A percentile compares a stretch with the other conserved stretches of the same genome.
Conservation (phyloP, 1,140 invertebrate species). For the Scaptomyza montana region DNA sequence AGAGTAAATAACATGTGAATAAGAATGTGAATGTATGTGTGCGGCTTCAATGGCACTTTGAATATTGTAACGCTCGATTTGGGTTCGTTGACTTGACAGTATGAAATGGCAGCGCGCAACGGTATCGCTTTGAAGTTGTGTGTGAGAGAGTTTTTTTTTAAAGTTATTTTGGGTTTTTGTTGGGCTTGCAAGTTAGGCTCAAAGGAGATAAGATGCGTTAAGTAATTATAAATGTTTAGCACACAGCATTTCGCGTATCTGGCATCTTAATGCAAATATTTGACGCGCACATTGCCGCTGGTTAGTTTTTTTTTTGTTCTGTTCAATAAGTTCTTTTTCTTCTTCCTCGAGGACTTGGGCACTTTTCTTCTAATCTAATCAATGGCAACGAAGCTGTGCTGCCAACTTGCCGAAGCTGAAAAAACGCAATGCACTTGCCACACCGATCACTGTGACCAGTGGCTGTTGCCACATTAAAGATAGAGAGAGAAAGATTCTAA, state of each 20-base stretch:
- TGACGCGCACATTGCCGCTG: constrained; percentile 65
- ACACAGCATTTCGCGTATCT: constrained; percentile 51
- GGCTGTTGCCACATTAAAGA: constrained; percentile 57
- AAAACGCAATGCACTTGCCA: constrained; percentile 14
- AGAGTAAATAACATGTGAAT: constrained; percentile 57
- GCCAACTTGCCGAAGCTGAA: constrained; percentile 40
- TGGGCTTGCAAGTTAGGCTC: constrained; percentile 57
- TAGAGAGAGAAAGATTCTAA: constrained; percentile 14
- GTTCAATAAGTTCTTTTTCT: constrained; percentile 40
- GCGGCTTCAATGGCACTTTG: constrained; percentile 76
- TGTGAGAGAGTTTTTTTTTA: constrained; percentile 66
- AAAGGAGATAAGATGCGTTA: constrained; percentile 74
- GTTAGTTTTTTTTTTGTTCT: not conserved
- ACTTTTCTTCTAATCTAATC: constrained; percentile 63
- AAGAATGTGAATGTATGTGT: constrained; percentile 7
- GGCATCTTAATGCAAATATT: constrained; percentile 81
- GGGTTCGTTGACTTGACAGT: constrained; percentile 68
- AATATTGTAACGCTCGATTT: constrained; percentile 79
- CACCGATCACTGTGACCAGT: constrained; percentile 5
- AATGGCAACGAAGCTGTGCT: constrained; percentile 41
- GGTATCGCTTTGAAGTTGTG: constrained; percentile 64
- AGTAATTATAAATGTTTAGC: constrained; percentile 80
- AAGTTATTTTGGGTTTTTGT: constrained; percentile 62
- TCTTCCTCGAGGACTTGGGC: not conserved
- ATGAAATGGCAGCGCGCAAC: constrained; percentile 48